Percentiles rank a stretch among this genome's conserved stretches.
These are phyloP conservation scores for Agraylea sexmaculata DNA, from an alignment of 1,140 invertebrate genomes.

Conservation along the genomic window DNA sequence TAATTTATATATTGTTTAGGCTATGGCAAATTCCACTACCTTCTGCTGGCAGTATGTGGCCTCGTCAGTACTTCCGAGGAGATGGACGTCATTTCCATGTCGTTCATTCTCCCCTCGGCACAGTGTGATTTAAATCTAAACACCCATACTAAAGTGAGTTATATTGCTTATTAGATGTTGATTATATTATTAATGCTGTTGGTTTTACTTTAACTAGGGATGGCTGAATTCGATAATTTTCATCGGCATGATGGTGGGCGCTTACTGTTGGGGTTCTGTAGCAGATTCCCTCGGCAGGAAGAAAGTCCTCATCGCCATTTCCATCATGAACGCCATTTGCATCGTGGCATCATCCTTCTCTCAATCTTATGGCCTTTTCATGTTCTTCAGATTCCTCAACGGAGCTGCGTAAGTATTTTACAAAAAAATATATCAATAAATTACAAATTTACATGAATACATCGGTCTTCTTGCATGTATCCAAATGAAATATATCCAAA, in stretches of 20 bases:
- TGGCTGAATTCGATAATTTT: conserved; percentile 79
- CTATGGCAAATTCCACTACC: conserved; percentile 87
- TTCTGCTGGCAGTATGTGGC: conserved; percentile 77
- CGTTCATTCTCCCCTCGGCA: conserved; percentile 85
- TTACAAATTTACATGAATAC: neutral
- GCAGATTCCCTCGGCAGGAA: conserved; percentile 77
- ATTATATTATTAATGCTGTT: conserved; percentile 4
- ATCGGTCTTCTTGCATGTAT: conserved; percentile 18
- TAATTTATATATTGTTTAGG: conserved; percentile 40
- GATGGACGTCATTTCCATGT: conserved; percentile 91
- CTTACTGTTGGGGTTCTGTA: conserved; percentile 82
- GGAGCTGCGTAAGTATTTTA: conserved; percentile 74
- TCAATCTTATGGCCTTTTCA: conserved; percentile 75
- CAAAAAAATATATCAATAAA: neutral
- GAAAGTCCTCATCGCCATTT: conserved; percentile 75
- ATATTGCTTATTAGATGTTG: conserved; percentile 1
- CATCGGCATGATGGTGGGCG: conserved; percentile 87
- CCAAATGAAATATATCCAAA: conserved; percentile 19
- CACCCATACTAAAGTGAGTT: conserved; percentile 60
- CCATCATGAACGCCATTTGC: conserved; percentile 79
- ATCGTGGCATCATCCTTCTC: conserved; percentile 80
- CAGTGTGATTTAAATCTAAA: conserved; percentile 82
- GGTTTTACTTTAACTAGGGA: conserved; percentile 38
- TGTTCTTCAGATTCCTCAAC: conserved; percentile 80
- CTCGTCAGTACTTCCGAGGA: conserved; percentile 90